Evolutionary conservation across 2,797 vertebrate genomes (phyloP).

Genomic region (Tadarida brasiliensis): DNA sequence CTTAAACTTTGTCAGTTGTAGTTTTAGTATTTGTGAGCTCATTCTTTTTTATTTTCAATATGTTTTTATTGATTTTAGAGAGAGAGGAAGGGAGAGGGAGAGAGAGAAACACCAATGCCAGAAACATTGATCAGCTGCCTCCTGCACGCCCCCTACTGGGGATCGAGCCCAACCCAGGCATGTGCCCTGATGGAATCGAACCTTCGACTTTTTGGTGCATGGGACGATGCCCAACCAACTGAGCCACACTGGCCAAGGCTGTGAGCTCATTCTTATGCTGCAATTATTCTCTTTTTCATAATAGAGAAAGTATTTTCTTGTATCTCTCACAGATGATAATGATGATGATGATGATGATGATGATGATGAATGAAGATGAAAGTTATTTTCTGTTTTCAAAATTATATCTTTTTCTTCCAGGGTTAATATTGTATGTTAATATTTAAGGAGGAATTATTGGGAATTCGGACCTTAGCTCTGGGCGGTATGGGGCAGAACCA

Average conservation of each 20-base stretch:
- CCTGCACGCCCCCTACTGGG: background rate
- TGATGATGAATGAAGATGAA: background rate
- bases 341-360: background rate
- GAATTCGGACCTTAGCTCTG: background rate
- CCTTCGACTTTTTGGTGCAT: background rate
- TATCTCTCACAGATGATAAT: background rate
- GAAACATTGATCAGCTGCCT: background rate
- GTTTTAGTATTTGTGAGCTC: conserved; percentile 48
- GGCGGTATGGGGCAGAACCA: background rate
- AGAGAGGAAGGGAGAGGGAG: background rate
- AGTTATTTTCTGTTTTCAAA: background rate
- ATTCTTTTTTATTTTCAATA: background rate
- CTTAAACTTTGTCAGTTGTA: background rate
- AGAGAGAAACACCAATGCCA: background rate
- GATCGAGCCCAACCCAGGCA: background rate
- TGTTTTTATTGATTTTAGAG: background rate
- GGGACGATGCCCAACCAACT: background rate
- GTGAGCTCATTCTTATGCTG: background rate
- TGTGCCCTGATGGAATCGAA: background rate
- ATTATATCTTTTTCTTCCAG: background rate
- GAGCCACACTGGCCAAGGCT: background rate
- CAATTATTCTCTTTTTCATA: background rate
- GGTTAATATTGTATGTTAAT: background rate
- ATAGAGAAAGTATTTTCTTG: background rate
- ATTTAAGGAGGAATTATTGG: background rate